phyloP scores from a whole-genome alignment of 1,140 invertebrate genomes.

The Eriocheir sinensis region DNA sequence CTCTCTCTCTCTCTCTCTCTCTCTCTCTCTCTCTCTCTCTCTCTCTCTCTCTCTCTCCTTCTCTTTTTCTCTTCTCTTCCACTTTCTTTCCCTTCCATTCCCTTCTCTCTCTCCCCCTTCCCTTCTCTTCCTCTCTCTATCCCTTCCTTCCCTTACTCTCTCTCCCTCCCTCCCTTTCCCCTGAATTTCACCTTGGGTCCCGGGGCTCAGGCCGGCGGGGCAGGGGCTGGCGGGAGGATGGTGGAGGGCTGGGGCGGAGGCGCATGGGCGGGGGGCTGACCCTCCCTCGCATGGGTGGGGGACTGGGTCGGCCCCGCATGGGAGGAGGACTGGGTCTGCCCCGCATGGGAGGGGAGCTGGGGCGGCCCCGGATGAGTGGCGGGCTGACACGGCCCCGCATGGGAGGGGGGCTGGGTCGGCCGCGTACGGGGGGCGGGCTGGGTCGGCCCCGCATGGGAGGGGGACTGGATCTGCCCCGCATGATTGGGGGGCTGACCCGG shows the following conservation, averaged over 20 bases:
- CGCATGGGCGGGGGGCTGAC: background rate
- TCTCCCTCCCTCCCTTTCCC: background rate
- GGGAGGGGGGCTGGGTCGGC: background rate
- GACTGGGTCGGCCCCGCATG: background rate
- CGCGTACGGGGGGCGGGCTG: too few relatives aligned
- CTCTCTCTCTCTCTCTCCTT: background rate
- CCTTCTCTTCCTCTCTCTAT: background rate
- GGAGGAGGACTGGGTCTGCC: background rate
- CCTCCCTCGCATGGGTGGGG: background rate
- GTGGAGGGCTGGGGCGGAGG: background rate
- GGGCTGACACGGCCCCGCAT: background rate
- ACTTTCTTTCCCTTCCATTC: background rate
- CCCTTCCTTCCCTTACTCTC: background rate
- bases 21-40: background rate
- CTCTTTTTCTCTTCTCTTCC: background rate
- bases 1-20: too few relatives aligned
- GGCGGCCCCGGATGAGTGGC: background rate
- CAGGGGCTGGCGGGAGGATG: slow-evolving; percentile 19
- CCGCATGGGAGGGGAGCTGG: background rate
- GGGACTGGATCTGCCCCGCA: background rate
- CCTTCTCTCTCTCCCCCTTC: background rate
- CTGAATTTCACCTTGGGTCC: slow-evolving; percentile 49
- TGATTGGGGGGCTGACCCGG: background rate
- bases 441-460: too few relatives aligned
- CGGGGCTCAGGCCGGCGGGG: slow-evolving; percentile 55